phyloP scores from a whole-genome alignment of 2,888 invertebrate species.

The Rhimphoctona megacephalus region DNA sequence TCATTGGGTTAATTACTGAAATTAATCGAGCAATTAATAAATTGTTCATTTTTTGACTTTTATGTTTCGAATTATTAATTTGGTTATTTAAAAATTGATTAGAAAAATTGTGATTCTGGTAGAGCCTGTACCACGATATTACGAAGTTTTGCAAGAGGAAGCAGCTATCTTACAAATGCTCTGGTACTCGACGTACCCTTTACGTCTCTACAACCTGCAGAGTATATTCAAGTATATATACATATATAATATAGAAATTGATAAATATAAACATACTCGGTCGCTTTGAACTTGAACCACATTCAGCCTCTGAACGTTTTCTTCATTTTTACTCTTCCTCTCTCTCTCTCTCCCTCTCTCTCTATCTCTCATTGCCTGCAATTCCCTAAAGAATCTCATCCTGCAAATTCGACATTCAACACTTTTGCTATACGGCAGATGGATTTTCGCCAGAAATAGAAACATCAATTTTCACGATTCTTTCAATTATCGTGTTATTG shows the following conservation, averaged over 20 bases:
- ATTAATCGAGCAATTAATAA: not conserved
- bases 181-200: slow-evolving; percentile 25
- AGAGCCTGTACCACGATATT: slow-evolving; percentile 15
- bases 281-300: slow-evolving; percentile 59
- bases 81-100: not conserved
- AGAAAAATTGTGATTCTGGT: not conserved
- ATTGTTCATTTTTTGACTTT: not conserved
- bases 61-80: not conserved
- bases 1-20: not conserved
- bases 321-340: slow-evolving; percentile 21
- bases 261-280: slow-evolving; percentile 17
- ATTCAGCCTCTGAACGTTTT: slow-evolving; percentile 38
- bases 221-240: not conserved
- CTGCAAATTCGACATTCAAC: slow-evolving; percentile 43
- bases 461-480: slow-evolving; percentile 33
- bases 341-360: not conserved
- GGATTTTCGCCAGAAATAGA: slow-evolving; percentile 36
- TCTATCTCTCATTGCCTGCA: not conserved
- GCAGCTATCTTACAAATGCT: slow-evolving; percentile 42
- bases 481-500: slow-evolving; percentile 6
- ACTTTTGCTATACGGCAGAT: slow-evolving; percentile 1
- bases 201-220: slow-evolving; percentile 11
- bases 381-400: slow-evolving; percentile 50
- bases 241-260: not conserved
- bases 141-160: slow-evolving; percentile 6